Evolutionary conservation across 2,797 vertebrate genomes (phyloP), one percentile per base, ranked within the genome.

Genomic region (Austrolebias charrua): DNA sequence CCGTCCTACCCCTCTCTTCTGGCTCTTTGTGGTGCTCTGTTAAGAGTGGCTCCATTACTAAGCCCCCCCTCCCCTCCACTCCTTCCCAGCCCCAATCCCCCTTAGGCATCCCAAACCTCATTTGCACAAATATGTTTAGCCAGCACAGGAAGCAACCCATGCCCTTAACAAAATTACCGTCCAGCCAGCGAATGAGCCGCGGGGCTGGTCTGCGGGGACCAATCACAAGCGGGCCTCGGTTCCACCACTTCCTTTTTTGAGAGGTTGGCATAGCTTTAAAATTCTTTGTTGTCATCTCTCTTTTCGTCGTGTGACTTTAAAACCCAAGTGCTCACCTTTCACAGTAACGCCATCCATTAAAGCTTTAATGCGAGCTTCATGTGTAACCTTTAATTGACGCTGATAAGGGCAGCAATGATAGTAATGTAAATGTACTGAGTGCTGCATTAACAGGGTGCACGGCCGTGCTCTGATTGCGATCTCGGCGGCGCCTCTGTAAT

Each of bases 81-180:
- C 50, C 51, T 52, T 55, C 58, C 47, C 50, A 38, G 56, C 57
- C 65, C 76, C 14, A 24, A 62, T 80, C 68, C 88, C 55, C 91
- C 88, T 79, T 73, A 86, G 89, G 89, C 84, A 81, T 86, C 78
- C 80, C 78, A 90, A 90, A 91, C 90, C 85, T 90, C 88, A 89
- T 91, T 91, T 91, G 88, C 86, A 88, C 88, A 90, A 87, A 91
- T 87, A 90, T 91, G 90, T 92, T 91, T 88, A 90, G 84, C 91
- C 88, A 89, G 89, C 87, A 90, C 90, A 91, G 91, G 90, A 91
- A 91, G 86, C 88, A 88, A 88, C 88, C 88, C 88, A 5, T 82
- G 84, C 88, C 87, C 82, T 88, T 91, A 91, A 92, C 86, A 84
- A 86, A 89, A 92, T 92, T 90, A 89, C 69, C 18, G 75, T 79